phyloP scores from a whole-genome alignment of 1,140 invertebrate species.

The Kradibia gibbosae region DNA sequence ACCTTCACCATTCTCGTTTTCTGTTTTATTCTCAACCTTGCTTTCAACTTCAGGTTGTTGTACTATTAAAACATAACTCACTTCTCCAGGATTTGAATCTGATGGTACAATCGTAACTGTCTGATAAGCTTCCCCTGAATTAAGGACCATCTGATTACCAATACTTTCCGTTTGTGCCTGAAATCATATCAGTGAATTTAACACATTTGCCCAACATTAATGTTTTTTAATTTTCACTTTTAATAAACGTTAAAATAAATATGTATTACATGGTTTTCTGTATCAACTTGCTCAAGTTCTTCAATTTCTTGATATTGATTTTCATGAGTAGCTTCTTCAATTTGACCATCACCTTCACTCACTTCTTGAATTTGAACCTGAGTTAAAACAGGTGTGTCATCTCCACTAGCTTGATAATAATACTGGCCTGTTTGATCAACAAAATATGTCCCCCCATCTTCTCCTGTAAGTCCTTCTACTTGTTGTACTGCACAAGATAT shows the following conservation, averaged over 20 bases:
- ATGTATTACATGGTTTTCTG: slow-evolving; percentile 63
- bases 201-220: not conserved
- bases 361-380: slow-evolving; percentile 72
- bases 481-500: slow-evolving; percentile 64
- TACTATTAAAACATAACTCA: slow-evolving; percentile 92
- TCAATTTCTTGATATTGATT: slow-evolving; percentile 71
- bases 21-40: slow-evolving; percentile 72
- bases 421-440: slow-evolving; percentile 85
- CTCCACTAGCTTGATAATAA: slow-evolving; percentile 80
- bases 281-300: slow-evolving; percentile 72
- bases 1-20: slow-evolving; percentile 76
- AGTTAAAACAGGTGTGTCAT: slow-evolving; percentile 78
- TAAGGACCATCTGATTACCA: slow-evolving; percentile 73
- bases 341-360: slow-evolving; percentile 70
- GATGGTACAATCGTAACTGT: slow-evolving; percentile 90
- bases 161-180: slow-evolving; percentile 62
- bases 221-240: not conserved
- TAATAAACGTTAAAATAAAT: slow-evolving; percentile 2
- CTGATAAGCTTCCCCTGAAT: slow-evolving; percentile 81
- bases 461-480: slow-evolving; percentile 74
- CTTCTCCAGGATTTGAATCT: slow-evolving; percentile 83
- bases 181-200: slow-evolving; percentile 17
- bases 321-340: slow-evolving; percentile 65
- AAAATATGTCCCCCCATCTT: slow-evolving; percentile 81
- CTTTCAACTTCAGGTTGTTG: slow-evolving; percentile 79